These are phyloP conservation scores for Agrotis ipsilon DNA, from an alignment of 2,888 invertebrate genomes.

Conservation along the genomic window DNA sequence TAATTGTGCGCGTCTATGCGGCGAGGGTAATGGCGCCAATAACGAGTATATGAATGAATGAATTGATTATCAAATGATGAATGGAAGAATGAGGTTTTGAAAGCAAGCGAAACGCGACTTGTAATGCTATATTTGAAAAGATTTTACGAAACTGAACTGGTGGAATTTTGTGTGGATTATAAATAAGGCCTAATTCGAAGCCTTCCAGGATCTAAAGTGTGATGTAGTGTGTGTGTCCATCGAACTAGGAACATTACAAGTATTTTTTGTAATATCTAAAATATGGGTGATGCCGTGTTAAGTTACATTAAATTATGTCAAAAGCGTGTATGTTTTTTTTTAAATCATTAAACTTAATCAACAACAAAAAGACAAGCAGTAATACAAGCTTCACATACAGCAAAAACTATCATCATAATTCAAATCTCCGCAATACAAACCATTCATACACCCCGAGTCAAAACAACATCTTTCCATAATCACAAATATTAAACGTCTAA, in stretches of 20 bases:
- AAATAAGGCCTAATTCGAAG: no score
- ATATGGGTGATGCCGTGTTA: neutral
- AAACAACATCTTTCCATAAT: constrained; percentile 15
- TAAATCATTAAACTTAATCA: no score
- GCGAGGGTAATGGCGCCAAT: constrained; percentile 51
- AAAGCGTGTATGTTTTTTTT: no score
- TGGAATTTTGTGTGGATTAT: no score
- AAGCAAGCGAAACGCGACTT: constrained; percentile 27
- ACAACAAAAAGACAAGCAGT: no score
- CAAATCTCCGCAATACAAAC: constrained; percentile 16
- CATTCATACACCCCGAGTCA: neutral
- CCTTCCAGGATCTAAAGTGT: no score
- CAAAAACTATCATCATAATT: constrained; percentile 16
- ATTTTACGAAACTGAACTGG: neutral
- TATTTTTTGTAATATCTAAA: neutral
- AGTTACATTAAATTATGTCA: no score
- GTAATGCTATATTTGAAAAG: neutral
- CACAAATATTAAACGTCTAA: constrained; percentile 19
- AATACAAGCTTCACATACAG: no score
- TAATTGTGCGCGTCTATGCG: constrained; percentile 58
- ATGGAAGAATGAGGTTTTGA: constrained; percentile 57
- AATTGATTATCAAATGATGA: constrained; percentile 71
- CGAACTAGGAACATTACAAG: neutral
- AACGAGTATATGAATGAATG: constrained; percentile 72
- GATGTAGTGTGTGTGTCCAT: neutral